Percentiles rank a stretch among this genome's conserved stretches.
Conservation (phyloP, 2,113 vertebrate species). For the Nerophis ophidion region DNA sequence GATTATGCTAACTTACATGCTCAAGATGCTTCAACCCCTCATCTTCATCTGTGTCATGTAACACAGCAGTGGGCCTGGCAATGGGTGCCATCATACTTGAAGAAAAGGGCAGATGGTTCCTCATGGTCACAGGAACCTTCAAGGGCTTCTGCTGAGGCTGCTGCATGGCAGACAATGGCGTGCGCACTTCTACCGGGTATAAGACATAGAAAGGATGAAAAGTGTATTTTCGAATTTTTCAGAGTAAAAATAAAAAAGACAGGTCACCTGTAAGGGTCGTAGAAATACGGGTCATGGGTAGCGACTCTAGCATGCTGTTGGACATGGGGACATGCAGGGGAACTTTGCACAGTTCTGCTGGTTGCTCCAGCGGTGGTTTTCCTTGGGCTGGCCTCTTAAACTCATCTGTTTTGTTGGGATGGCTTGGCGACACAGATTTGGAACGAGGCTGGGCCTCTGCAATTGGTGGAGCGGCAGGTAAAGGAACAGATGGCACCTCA, state of each 20-base stretch:
- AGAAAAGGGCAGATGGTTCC: conserved; percentile 52
- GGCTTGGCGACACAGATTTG: conserved; percentile 42
- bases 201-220: not conserved
- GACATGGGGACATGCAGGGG: conserved; percentile 50
- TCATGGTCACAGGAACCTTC: conserved; percentile 49
- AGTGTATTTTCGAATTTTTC: not conserved
- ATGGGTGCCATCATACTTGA: conserved; percentile 59
- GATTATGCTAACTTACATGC: conserved; percentile 71
- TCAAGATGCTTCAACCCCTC: conserved; percentile 97
- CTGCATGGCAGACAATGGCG: conserved; percentile 62
- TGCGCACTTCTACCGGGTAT: conserved; percentile 69
- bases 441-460: conserved; percentile 33
- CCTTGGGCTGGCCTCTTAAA: conserved; percentile 46
- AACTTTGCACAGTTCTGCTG: conserved; percentile 53
- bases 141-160: conserved; percentile 68
- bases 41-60: conserved; percentile 87
- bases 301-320: conserved; percentile 60
- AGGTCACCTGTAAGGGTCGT: conserved; percentile 52
- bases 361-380: conserved; percentile 45
- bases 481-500: conserved; percentile 30
- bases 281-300: conserved; percentile 50
- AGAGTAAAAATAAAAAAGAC: not conserved
- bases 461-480: conserved; percentile 30
- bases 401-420: conserved; percentile 50
- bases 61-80: conserved; percentile 41